Conservation (phyloP, 1,140 invertebrate genomes). For the Mesaphorura yosii region DNA sequence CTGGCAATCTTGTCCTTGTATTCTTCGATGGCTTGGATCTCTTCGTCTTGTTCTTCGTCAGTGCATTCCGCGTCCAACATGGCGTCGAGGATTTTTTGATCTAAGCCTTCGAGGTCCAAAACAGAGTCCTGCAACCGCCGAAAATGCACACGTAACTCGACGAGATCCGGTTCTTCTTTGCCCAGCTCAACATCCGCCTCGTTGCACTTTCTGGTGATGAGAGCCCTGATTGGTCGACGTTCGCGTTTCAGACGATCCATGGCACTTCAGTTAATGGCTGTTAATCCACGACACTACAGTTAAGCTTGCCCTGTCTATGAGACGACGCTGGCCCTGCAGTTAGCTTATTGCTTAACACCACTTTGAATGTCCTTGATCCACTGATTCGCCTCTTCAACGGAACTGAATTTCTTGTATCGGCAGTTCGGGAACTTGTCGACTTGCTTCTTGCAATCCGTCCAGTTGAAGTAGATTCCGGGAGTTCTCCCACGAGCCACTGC, state of each 20-base stretch:
- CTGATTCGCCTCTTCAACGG: not conserved
- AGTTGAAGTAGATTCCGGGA: not conserved
- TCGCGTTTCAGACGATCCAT: not conserved
- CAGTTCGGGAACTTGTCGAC: not conserved
- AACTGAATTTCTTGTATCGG: not conserved
- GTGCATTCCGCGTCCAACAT: not conserved
- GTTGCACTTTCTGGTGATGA: not conserved
- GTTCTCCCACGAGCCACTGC: not conserved
- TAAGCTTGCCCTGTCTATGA: not conserved
- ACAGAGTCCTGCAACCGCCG: not conserved
- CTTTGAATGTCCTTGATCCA: not conserved
- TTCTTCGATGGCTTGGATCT: not conserved
- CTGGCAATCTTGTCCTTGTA: not conserved
- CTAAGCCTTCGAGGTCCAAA: not conserved
- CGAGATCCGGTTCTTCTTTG: not conserved
- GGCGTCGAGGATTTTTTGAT: not conserved
- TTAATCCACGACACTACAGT: not conserved
- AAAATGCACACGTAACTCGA: not conserved
- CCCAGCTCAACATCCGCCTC: not conserved
- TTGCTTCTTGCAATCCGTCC: not conserved
- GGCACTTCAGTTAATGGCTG: not conserved
- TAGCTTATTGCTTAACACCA: too few relatives aligned
- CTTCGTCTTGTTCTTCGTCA: not conserved
- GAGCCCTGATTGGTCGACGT: not conserved
- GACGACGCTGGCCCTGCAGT: too few relatives aligned